Percentiles rank a stretch among this genome's conserved stretches.
These are phyloP conservation scores for Antheraea mylitta DNA, from an alignment of 1,140 invertebrate genomes.

Conservation along the genomic window DNA sequence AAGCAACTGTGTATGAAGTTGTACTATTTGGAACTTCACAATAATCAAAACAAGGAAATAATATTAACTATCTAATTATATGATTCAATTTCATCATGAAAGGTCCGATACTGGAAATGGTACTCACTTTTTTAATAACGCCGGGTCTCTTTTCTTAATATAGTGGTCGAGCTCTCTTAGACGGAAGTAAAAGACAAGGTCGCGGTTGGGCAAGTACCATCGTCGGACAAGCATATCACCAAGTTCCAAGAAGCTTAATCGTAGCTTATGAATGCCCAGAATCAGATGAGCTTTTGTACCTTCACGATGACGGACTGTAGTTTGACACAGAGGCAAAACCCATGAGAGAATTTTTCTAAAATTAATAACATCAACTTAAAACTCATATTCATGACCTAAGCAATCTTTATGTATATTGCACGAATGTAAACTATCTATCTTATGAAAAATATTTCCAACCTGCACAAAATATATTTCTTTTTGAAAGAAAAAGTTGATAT, in stretches of 20 bases:
- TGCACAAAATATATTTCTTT: no score
- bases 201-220: constrained; percentile 82
- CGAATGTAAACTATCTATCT: no score
- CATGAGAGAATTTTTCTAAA: constrained; percentile 53
- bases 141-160: constrained; percentile 78
- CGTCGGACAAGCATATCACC: constrained; percentile 80
- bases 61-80: no score
- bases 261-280: constrained; percentile 80
- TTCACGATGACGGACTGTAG: constrained; percentile 83
- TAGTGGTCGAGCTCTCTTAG: constrained; percentile 82
- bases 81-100: no score
- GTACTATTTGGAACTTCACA: no score
- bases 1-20: no score
- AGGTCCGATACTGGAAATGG: neutral
- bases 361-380: constrained; percentile 6
- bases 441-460: no score
- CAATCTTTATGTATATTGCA: no score
- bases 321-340: constrained; percentile 81
- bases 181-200: constrained; percentile 86
- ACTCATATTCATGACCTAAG: no score
- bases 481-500: no score
- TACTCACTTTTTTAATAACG: constrained; percentile 83
- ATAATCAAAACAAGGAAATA: no score
- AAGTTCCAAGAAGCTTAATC: constrained; percentile 81
- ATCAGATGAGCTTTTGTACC: constrained; percentile 83